Evolutionary conservation across 2,113 vertebrate genomes (phyloP).

Genomic region (Tringa solitaria): DNA sequence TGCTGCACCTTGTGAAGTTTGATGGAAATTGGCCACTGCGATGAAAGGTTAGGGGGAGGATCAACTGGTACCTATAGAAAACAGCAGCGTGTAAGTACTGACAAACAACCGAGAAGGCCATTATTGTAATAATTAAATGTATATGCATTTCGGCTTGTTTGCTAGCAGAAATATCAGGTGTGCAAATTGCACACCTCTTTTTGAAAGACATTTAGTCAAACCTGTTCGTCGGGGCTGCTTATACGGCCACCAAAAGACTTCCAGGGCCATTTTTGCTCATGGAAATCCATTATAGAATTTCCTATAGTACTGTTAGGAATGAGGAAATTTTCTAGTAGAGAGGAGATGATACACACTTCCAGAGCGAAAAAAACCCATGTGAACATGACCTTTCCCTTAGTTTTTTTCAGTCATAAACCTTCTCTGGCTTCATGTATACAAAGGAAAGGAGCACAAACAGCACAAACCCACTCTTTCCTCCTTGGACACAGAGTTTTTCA

Average conservation of each 20-base stretch:
- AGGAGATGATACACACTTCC: neutral
- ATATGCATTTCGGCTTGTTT: neutral
- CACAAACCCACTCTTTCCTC: neutral
- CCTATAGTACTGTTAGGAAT: neutral
- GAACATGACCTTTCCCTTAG: constrained; percentile 24
- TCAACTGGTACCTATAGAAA: neutral
- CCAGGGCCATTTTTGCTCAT: neutral
- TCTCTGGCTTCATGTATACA: neutral
- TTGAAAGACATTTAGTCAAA: neutral
- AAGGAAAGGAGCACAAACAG: neutral
- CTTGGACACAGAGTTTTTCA: neutral
- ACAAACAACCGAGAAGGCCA: neutral
- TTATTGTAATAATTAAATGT: neutral
- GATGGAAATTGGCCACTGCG: neutral
- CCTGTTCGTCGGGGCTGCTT: neutral
- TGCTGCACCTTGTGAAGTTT: neutral
- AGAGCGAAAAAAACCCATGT: neutral
- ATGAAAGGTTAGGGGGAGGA: neutral
- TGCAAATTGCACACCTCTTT: neutral
- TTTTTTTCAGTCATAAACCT: constrained; percentile 14
- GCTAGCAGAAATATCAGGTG: neutral
- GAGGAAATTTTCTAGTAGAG: neutral
- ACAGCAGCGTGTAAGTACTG: neutral
- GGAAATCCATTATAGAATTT: neutral
- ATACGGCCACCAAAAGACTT: neutral